These are phyloP conservation scores for Stegodyphus dumicola DNA, from an alignment of 1,140 invertebrate species.

Conservation along the genomic window DNA sequence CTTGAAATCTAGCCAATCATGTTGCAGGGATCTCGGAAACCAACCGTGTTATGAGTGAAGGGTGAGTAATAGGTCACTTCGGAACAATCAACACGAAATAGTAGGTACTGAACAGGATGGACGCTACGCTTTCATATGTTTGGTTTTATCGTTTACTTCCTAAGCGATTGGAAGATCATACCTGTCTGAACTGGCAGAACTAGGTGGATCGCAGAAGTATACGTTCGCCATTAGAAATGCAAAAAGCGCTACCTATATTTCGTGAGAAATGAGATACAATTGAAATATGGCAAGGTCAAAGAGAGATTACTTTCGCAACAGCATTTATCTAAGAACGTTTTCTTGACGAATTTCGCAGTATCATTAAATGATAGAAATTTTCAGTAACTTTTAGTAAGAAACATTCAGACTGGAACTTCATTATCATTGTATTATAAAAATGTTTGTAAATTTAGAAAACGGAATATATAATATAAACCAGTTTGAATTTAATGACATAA, in stretches of 20 bases:
- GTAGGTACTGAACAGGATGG: too few relatives aligned
- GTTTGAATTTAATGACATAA: too few relatives aligned
- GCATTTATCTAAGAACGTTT: too few relatives aligned
- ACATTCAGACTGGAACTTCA: too few relatives aligned
- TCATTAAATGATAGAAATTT: too few relatives aligned
- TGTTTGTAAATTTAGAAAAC: too few relatives aligned
- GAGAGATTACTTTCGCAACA: too few relatives aligned
- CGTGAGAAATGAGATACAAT: neutral
- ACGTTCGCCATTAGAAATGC: conserved; percentile 39
- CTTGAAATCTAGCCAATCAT: conserved; percentile 40
- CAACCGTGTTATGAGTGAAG: neutral
- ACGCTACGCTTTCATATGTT: neutral
- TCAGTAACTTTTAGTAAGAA: too few relatives aligned
- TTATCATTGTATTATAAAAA: too few relatives aligned
- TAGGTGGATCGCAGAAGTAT: conserved; percentile 39
- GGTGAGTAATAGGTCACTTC: neutral
- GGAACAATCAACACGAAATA: too few relatives aligned
- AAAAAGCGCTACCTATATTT: conserved; percentile 25
- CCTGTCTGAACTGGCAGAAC: conserved; percentile 51
- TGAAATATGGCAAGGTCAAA: neutral
- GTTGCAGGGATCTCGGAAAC: conserved; percentile 1
- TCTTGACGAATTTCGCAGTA: too few relatives aligned
- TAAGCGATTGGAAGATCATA: neutral
- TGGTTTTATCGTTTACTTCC: neutral
- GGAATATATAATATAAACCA: too few relatives aligned